Base-by-base conservation (phyloP, 2,888 invertebrate species). In the Bombyx huttoni region DNA sequence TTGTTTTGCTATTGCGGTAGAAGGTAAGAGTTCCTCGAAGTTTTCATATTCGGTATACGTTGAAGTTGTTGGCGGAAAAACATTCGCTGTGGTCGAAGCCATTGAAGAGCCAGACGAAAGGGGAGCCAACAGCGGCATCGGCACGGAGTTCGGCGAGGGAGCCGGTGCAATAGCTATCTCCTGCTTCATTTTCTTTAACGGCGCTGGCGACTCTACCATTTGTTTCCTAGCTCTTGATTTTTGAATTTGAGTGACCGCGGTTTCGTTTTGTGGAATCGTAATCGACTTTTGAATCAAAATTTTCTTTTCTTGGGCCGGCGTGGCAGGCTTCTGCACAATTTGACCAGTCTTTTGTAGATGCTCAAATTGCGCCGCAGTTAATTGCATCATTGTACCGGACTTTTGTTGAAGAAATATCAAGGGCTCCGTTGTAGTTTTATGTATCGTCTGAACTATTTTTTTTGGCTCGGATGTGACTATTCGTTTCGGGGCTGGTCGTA, bases 361-460 rank as follows among this genome's bases (percentile, higher is more conserved):
- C 58, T 89, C 87, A 59, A 89, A 89, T 63, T 89, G 87, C n/a
- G 88, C 82, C 8, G 85, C 74, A 7, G 89, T 89, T 48, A 89
- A 66, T 58, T 88, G 89, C 76, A 89, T 81, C 3, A 89, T 81
- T 3, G 85, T 68, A 13, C 89, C 88, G n/a, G 86, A 82, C 63
- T 87, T 88, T 56, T 88, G 86, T 67, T 87, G 82, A 48, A 86
- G 63, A 55, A 87, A 80, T 70, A 88, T 84, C 50, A 86, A 64
- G 0, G 83, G 85, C 55, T 88, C 88, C 0, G 81, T 64, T 51
- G 77, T 63, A 8, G 73, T 73, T 58, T 84, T 86, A 51, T 81
- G 81, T 34, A 80, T 68, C 3, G 80, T 70, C 57, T 81, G 82
- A 46, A 80, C 70, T 13, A 82, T 61, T 60, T 81, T 85, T 56